These are phyloP conservation scores for Pantherophis vulpinus DNA, from an alignment of 2,797 vertebrate genomes.

Conservation along the genomic window DNA sequence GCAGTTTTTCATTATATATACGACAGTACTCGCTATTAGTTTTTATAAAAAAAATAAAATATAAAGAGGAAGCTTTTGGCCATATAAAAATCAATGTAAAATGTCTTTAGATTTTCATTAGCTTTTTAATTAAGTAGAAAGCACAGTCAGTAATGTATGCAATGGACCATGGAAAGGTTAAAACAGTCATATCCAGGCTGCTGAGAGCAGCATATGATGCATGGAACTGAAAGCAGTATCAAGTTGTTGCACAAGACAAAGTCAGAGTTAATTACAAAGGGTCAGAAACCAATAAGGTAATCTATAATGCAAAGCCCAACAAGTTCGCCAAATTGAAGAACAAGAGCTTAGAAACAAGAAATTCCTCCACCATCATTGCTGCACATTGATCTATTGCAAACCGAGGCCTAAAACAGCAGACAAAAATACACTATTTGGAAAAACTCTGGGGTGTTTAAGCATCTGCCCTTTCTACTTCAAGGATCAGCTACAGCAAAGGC, in stretches of 20 bases:
- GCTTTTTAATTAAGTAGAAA: background rate
- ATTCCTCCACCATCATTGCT: background rate
- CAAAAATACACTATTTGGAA: background rate
- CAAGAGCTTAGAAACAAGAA: background rate
- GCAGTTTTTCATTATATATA: background rate
- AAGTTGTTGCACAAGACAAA: background rate
- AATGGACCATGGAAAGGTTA: background rate
- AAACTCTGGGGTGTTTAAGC: background rate
- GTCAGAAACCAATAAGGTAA: background rate
- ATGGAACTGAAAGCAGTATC: background rate
- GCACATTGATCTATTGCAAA: background rate
- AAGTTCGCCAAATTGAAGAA: background rate
- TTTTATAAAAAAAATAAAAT: background rate
- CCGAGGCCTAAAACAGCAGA: background rate
- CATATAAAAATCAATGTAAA: background rate
- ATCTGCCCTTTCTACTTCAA: background rate
- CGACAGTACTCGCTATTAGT: background rate
- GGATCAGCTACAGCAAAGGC: background rate
- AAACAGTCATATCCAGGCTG: background rate
- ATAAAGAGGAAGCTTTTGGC: background rate
- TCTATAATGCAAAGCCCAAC: background rate
- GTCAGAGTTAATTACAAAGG: background rate
- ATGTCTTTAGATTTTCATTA: background rate
- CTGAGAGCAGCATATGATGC: background rate
- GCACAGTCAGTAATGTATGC: rapidly evolving